Percentiles rank a stretch among this genome's conserved stretches.
These are phyloP conservation scores for Andricus grossulariae DNA, from an alignment of 1,140 invertebrate species.

Conservation along the genomic window DNA sequence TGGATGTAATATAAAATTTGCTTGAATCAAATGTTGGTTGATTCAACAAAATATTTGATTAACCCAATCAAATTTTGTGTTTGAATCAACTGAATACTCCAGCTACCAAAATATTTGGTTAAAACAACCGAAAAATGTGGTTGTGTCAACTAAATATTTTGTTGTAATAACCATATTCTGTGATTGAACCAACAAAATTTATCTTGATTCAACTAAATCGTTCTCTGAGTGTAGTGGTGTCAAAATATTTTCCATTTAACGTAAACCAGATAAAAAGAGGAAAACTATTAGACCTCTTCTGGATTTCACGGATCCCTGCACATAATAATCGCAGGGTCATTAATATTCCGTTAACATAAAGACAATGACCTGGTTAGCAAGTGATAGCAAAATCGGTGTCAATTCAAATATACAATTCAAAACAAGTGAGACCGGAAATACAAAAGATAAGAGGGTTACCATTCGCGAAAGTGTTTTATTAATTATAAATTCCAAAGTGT, in stretches of 20 bases:
- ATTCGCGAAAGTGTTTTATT: constrained; percentile 19
- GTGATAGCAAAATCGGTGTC: constrained; percentile 58
- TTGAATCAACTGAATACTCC: no score
- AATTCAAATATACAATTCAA: constrained; percentile 48
- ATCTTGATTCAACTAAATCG: no score
- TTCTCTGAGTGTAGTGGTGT: neutral
- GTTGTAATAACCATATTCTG: no score
- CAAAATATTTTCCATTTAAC: neutral
- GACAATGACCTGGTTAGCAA: constrained; percentile 63
- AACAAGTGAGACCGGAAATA: constrained; percentile 50
- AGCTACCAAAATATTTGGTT: no score
- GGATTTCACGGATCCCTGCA: neutral
- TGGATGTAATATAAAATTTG: no score
- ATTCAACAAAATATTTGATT: no score
- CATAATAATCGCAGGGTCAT: constrained; percentile 16
- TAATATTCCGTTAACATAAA: constrained; percentile 48
- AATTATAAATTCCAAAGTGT: neutral
- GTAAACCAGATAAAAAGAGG: neutral
- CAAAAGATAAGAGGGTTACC: constrained; percentile 46
- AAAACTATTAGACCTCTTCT: neutral
- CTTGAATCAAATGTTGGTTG: no score
- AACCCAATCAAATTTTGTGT: no score
- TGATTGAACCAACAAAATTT: no score
- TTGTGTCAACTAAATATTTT: no score
- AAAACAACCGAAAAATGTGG: no score